A percentile compares a stretch with the other conserved stretches of the same genome.
These are phyloP conservation scores for Cryptops parisi DNA, from an alignment of 2,888 invertebrate species.

Conservation along the genomic window DNA sequence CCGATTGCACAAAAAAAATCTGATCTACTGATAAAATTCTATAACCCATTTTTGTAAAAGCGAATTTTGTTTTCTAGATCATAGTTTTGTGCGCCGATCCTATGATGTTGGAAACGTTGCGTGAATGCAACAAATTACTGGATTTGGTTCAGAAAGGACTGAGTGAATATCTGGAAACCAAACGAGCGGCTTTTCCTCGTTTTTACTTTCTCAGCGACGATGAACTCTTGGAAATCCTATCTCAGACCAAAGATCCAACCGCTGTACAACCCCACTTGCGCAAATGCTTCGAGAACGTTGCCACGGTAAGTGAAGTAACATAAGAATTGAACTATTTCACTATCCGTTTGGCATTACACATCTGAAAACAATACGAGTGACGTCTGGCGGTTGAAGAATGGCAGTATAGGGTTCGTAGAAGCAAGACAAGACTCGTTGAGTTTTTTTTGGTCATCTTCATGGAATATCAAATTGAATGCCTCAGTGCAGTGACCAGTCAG, in stretches of 20 bases:
- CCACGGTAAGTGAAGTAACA: conserved; percentile 41
- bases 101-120: conserved; percentile 47
- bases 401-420: too few species aligned
- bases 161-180: conserved; percentile 60
- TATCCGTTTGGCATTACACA: too few species aligned
- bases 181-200: conserved; percentile 55
- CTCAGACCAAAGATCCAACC: conserved; percentile 59
- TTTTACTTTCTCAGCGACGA: conserved; percentile 73
- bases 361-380: too few species aligned
- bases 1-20: too few species aligned
- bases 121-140: conserved; percentile 51
- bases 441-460: too few species aligned
- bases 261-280: conserved; percentile 67
- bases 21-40: not conserved
- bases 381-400: too few species aligned
- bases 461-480: too few species aligned
- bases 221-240: conserved; percentile 62
- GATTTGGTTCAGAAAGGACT: conserved; percentile 60
- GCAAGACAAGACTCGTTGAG: too few species aligned
- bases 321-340: too few species aligned
- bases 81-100: conserved; percentile 7
- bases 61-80: conserved; percentile 25
- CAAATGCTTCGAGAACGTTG: conserved; percentile 69
- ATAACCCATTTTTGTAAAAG: conserved; percentile 21
- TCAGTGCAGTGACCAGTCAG: too few species aligned